Base-by-base conservation (phyloP, 2,888 invertebrate species). In the Stenotaenia linearis region DNA sequence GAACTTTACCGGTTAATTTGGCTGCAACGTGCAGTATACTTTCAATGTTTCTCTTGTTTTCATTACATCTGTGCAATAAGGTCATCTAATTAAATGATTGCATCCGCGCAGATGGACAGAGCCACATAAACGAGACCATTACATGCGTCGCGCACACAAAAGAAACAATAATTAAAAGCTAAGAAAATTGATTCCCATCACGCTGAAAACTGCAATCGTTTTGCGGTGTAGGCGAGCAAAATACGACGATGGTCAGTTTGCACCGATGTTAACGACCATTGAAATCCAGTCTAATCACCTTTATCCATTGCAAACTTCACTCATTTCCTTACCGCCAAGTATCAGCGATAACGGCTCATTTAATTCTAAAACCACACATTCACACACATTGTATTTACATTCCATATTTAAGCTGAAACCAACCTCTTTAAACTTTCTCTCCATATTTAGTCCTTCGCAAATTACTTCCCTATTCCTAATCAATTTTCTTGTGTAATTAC, bases 401-500 rank as follows among this genome's bases (percentile, higher is more conserved):
- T n/a, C 21, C 50, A 50, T 50, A 50, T 50, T 50, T 18, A 5
- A 25, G 25, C 12, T 69, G 21, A 23, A 61, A 21, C 21, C 25
- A 12, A 15, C 61, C 61, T 61, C 61, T 61, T 21, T 25, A 61
- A 21, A 23, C 61, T 45, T 45, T 45, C 45, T 45, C 45, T 15
- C n/a, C n/a, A 45, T n/a, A 45, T 45, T 45, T 45, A 5, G 45
- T n/a, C 45, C 45, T 45, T 45, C n/a, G 45, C 45, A 45, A 45
- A 45, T 45, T 45, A 45, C 45, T 45, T 45, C 45, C 45, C n/a
- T n/a, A 45, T 45, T 45, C n/a, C 61, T 61, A 61, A 61, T 61
- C 61, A 61, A 61, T 61, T 61, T 61, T 61, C 61, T 61, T 61
- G 61, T 61, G 61, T 61, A 61, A 61, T 61, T 61, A 15, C 61